Conservation (phyloP, 2,888 invertebrate species). For the Aspidiotus rigidus region DNA sequence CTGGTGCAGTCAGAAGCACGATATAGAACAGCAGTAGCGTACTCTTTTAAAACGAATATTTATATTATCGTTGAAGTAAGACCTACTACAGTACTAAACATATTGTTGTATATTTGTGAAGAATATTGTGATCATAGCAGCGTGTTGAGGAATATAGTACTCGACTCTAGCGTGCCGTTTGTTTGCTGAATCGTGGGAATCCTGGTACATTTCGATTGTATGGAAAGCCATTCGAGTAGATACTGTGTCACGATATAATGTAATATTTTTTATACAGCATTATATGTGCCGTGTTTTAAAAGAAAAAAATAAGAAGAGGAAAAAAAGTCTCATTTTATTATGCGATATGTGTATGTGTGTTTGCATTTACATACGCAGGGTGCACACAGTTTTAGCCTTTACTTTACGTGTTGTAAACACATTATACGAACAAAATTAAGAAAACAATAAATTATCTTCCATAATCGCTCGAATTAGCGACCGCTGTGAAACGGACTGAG, state of each 20-base stretch:
- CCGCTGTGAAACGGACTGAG: background rate
- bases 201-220: constrained; percentile 15
- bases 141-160: constrained; percentile 9
- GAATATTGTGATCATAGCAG: constrained; percentile 1
- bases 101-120: constrained; percentile 4
- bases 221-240: constrained; percentile 1
- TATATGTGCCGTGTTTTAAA: too few species aligned
- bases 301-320: too few species aligned
- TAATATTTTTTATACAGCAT: constrained; percentile 19
- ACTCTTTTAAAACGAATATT: background rate
- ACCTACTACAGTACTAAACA: background rate
- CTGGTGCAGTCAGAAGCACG: background rate
- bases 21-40: background rate
- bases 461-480: constrained; percentile 7
- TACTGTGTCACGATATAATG: constrained; percentile 27
- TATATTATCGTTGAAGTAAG: background rate
- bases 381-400: background rate
- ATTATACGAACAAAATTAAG: constrained; percentile 2
- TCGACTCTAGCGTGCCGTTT: constrained; percentile 15
- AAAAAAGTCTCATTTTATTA: too few species aligned
- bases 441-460: background rate
- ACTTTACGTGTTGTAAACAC: constrained; percentile 2
- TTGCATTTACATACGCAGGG: too few species aligned
- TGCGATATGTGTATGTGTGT: too few species aligned
- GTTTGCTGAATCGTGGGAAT: constrained; percentile 24